These are phyloP conservation scores for Dendrocincla tyrannina DNA, from an alignment of 2,797 vertebrate genomes.

Conservation along the genomic window DNA sequence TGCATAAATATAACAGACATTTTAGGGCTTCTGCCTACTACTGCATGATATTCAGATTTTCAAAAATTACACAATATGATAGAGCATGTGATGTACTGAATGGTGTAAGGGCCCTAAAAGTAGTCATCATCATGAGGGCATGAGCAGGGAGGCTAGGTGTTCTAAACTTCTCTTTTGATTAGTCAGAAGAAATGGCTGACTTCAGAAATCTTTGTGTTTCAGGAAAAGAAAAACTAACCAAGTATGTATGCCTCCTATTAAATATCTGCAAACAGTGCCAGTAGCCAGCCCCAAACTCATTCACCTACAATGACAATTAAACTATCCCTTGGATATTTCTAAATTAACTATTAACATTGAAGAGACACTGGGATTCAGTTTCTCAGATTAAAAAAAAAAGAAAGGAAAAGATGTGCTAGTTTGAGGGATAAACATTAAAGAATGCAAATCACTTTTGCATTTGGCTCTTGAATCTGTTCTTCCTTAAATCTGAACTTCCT, in stretches of 20 bases:
- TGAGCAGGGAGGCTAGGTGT: background rate
- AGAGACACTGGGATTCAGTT: background rate
- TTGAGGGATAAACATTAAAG: background rate
- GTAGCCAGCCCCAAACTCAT: background rate
- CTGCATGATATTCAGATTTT: background rate
- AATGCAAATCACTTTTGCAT: background rate
- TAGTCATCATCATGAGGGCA: background rate
- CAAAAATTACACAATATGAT: background rate
- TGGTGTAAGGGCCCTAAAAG: background rate
- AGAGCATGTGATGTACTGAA: background rate
- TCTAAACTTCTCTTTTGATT: background rate
- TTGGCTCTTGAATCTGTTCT: background rate
- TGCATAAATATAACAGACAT: background rate
- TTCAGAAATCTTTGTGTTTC: background rate
- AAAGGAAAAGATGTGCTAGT: background rate
- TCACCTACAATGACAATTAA: background rate
- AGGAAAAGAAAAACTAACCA: background rate
- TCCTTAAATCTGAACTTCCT: background rate
- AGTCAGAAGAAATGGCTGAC: background rate
- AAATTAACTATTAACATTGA: background rate
- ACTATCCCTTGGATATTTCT: background rate
- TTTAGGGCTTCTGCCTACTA: conserved; percentile 5
- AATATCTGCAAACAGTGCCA: background rate
- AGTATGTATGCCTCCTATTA: background rate
- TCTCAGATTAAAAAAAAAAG: background rate